Evolutionary conservation across 2,113 vertebrate genomes (phyloP), one percentile per base, ranked within the genome.

Genomic region (Amphiprion percula): DNA sequence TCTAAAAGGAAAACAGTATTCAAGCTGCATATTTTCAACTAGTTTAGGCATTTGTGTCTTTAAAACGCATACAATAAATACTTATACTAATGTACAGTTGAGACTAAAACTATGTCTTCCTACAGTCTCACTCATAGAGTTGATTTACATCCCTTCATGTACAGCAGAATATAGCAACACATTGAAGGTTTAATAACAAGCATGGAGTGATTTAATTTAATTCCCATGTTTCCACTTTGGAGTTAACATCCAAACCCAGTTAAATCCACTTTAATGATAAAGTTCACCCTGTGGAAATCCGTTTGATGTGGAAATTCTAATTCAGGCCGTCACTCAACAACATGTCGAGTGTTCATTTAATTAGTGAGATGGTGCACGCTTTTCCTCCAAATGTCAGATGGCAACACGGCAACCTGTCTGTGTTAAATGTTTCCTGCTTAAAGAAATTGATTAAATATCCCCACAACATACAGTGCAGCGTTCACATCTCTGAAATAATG

Each of bases 321-420:
- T 77, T 69, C 21, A 67, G 58, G 17, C 47, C 66, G 60, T 63
- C 61, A 30, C 76, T 69, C 50, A 26, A 26, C 69, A 87, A 84
- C 66, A 80, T 59, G 60, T 86, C 74, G 64, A 52, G 67, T 55
- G 44, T 78, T 80, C 61, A 77, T 85, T 79, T 72, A 74, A 79
- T 86, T 74, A 67, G 68, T 2, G 37, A 67, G 39, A 59, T 11
- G 46, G 64, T 5, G 41, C 16, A 6, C 2, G 67, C 26, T 46
- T 67, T 39, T 50, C 41, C 33, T 67, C 47, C 54, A 71, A 73
- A 72, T 60, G 74, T 80, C 77, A 77, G 54, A 37, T 41, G 54
- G 44, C 50, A 55, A 46, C 28, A 11, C 53, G 12, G 58, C 37
- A 79, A 52, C 62, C 60, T 47, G 19, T 68, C 61, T 8, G 23